A percentile compares a stretch with the other conserved stretches of the same genome.
phyloP scores from a whole-genome alignment of 2,888 invertebrate genomes.

The Pachycephus smyrnensis region DNA sequence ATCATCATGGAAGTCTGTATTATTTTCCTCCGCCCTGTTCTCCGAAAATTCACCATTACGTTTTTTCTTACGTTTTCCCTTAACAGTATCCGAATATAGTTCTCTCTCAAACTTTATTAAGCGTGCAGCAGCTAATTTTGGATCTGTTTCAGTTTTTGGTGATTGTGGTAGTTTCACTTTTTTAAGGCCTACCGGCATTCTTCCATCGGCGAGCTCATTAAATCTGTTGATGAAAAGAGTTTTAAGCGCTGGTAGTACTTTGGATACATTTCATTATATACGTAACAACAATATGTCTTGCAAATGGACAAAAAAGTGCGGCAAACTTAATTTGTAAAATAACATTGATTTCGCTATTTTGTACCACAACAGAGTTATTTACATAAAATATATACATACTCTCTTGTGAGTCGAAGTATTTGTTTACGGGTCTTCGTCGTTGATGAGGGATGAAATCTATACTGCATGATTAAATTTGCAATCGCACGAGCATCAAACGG shows the following conservation, averaged over 20 bases:
- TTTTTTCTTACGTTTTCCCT: constrained; percentile 45
- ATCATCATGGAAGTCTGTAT: not conserved
- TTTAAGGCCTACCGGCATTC: constrained; percentile 77
- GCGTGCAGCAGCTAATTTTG: constrained; percentile 60
- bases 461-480: constrained; percentile 69
- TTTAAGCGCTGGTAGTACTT: not conserved
- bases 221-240: constrained; percentile 68
- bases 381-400: constrained; percentile 62
- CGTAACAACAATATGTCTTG: constrained; percentile 14
- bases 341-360: constrained; percentile 11
- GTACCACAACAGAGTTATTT: constrained; percentile 7
- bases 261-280: not conserved
- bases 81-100: constrained; percentile 56
- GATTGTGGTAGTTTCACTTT: constrained; percentile 62
- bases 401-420: constrained; percentile 69
- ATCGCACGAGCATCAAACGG: constrained; percentile 74
- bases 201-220: constrained; percentile 71
- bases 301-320: constrained; percentile 16
- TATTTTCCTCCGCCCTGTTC: not conserved
- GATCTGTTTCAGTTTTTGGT: constrained; percentile 45
- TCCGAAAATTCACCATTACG: constrained; percentile 46
- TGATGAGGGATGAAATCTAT: constrained; percentile 69
- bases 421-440: constrained; percentile 72
- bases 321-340: constrained; percentile 4
- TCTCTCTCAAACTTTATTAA: constrained; percentile 70